phyloP scores from a whole-genome alignment of 2,888 invertebrate genomes.

The Gasteruption jaculator region DNA sequence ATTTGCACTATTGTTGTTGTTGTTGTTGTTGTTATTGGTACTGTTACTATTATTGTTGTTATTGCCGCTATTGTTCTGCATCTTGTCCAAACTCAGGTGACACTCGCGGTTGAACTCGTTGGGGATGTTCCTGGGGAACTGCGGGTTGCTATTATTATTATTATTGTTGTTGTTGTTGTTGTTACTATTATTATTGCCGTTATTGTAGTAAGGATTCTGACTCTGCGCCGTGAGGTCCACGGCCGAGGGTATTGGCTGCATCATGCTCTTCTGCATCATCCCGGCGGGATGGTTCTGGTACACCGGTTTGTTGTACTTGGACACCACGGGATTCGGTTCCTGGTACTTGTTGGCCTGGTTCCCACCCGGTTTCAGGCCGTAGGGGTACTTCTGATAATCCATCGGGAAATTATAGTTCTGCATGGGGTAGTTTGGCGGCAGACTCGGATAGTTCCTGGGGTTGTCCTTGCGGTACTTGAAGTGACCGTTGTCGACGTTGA shows the following conservation, averaged over 20 bases:
- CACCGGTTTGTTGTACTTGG: constrained; percentile 1
- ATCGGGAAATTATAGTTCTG: constrained; percentile 38
- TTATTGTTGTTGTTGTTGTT: constrained; percentile 21
- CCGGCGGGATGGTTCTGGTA: constrained; percentile 26
- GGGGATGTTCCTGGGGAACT: constrained; percentile 27
- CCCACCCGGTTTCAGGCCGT: too few relatives aligned
- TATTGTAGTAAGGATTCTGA: constrained; percentile 35
- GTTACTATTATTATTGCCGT: background rate
- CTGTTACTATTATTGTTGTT: background rate
- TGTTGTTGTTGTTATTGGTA: background rate
- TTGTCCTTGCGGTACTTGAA: constrained; percentile 41
- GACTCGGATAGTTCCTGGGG: constrained; percentile 27
- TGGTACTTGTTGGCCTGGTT: constrained; percentile 15
- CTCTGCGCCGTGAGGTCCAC: constrained; percentile 23
- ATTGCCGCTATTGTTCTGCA: constrained; percentile 11
- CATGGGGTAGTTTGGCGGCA: constrained; percentile 37
- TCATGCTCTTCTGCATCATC: constrained; percentile 29
- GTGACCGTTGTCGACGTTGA: too few relatives aligned
- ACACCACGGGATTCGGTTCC: constrained; percentile 9
- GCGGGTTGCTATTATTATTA: constrained; percentile 25
- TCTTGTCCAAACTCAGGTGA: constrained; percentile 26
- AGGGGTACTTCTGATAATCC: constrained; percentile 42
- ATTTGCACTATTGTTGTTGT: too few relatives aligned
- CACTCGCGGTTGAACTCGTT: constrained; percentile 34
- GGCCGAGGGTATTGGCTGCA: constrained; percentile 24